phyloP scores from a whole-genome alignment of 2,797 vertebrate species.

The Sternotherus odoratus region DNA sequence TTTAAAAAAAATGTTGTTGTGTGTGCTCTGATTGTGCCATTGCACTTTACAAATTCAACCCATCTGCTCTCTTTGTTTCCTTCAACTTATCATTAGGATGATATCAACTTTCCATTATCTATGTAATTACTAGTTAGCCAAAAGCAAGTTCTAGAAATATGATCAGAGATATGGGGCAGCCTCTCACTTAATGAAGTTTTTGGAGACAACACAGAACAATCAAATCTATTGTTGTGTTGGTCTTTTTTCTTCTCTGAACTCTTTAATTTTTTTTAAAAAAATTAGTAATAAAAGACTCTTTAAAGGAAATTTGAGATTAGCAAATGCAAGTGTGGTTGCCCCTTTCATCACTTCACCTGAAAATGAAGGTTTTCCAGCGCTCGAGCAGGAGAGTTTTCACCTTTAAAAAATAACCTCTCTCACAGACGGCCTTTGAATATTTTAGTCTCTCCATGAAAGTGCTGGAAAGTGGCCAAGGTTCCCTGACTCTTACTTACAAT shows the following conservation, averaged over 20 bases:
- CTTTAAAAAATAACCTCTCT: neutral
- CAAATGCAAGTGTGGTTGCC: neutral
- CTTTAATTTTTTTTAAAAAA: too few species aligned
- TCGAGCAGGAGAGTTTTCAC: neutral
- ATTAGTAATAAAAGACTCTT: too few species aligned
- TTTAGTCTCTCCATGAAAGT: neutral
- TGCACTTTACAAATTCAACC: neutral
- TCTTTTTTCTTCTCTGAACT: neutral
- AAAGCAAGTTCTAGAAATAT: neutral
- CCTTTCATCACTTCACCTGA: neutral
- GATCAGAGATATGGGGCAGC: neutral
- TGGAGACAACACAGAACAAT: neutral
- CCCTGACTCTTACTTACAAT: neutral
- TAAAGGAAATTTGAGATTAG: neutral
- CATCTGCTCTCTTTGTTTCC: constrained; percentile 24
- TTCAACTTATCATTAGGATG: constrained; percentile 19
- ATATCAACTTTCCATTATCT: neutral
- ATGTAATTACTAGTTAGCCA: constrained; percentile 6
- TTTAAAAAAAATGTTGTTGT: neutral
- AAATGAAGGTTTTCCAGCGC: neutral
- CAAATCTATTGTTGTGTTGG: neutral
- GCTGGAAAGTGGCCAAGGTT: neutral
- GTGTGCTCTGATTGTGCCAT: neutral
- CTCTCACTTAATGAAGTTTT: neutral
- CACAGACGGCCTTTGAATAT: neutral